A percentile compares a stretch with the other conserved stretches of the same genome.
Conservation (phyloP, 1,140 invertebrate genomes). For the Drosophila jambulina region DNA sequence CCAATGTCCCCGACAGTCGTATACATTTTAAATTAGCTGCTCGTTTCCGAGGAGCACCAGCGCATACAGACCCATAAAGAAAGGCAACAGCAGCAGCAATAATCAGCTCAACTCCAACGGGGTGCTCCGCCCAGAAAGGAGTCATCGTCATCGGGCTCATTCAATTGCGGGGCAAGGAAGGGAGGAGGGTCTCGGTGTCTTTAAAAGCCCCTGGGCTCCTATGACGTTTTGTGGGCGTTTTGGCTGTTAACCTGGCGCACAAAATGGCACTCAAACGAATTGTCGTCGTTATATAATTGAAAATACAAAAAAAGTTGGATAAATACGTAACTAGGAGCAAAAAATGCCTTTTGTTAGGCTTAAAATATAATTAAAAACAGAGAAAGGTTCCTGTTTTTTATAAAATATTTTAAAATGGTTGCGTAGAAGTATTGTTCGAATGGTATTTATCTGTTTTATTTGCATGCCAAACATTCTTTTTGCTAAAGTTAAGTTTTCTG, state of each 20-base stretch:
- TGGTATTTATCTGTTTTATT: background rate
- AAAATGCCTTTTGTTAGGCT: background rate
- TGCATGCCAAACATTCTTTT: background rate
- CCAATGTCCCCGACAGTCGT: slow-evolving; percentile 26
- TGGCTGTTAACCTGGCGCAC: slow-evolving; percentile 17
- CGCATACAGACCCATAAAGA: slow-evolving; percentile 11
- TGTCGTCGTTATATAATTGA: background rate
- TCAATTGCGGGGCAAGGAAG: slow-evolving; percentile 14
- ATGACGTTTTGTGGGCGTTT: slow-evolving; percentile 28
- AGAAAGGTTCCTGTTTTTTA: background rate
- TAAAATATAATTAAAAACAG: background rate
- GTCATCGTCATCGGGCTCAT: slow-evolving; percentile 15
- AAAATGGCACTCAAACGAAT: slow-evolving; percentile 21
- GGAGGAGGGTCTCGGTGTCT: background rate
- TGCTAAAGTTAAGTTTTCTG: background rate
- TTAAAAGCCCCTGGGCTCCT: slow-evolving; percentile 28
- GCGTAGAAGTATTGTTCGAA: background rate
- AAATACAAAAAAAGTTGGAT: background rate
- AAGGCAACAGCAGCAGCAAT: slow-evolving; percentile 22
- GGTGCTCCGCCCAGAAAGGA: slow-evolving; percentile 21
- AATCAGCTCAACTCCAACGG: slow-evolving; percentile 56
- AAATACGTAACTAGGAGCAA: background rate
- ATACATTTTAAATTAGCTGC: slow-evolving; percentile 71
- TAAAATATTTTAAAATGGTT: background rate
- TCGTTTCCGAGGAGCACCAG: slow-evolving; percentile 51